Conservation (phyloP, 2,113 vertebrate genomes). For the Empidonax traillii region DNA sequence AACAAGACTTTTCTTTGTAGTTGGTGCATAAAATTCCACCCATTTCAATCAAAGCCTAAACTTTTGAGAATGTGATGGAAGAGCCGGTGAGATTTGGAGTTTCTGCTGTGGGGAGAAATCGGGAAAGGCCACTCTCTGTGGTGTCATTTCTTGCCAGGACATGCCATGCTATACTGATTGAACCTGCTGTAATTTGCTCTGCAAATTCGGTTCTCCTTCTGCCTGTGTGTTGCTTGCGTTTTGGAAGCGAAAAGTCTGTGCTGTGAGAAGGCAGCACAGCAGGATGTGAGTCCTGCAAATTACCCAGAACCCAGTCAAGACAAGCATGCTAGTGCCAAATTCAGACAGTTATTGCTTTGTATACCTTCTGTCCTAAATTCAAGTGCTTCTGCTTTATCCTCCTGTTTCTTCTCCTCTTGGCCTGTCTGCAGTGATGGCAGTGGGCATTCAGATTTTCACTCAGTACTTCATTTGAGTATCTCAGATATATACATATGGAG, state of each 20-base stretch:
- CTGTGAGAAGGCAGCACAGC: neutral
- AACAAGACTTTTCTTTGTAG: neutral
- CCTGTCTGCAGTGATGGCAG: neutral
- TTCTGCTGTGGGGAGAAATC: neutral
- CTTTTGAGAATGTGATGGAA: neutral
- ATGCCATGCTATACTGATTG: neutral
- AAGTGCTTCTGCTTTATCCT: neutral
- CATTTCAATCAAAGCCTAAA: neutral
- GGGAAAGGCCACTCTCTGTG: neutral
- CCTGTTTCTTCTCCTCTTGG: neutral
- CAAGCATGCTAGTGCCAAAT: too few species aligned
- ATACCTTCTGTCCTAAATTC: neutral
- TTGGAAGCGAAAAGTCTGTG: neutral
- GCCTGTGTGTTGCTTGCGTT: neutral
- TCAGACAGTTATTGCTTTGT: neutral
- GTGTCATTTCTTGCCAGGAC: neutral
- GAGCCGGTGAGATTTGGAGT: neutral
- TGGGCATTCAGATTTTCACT: neutral
- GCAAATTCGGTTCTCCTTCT: neutral
- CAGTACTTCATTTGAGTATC: neutral
- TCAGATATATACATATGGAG: neutral
- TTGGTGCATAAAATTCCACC: neutral
- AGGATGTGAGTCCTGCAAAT: neutral
- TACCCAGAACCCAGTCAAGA: neutral
- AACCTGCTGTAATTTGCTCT: neutral